Evolutionary conservation across 2,888 invertebrate species (phyloP), one percentile per base, ranked within the genome.

Genomic region (Metellina segmentata): DNA sequence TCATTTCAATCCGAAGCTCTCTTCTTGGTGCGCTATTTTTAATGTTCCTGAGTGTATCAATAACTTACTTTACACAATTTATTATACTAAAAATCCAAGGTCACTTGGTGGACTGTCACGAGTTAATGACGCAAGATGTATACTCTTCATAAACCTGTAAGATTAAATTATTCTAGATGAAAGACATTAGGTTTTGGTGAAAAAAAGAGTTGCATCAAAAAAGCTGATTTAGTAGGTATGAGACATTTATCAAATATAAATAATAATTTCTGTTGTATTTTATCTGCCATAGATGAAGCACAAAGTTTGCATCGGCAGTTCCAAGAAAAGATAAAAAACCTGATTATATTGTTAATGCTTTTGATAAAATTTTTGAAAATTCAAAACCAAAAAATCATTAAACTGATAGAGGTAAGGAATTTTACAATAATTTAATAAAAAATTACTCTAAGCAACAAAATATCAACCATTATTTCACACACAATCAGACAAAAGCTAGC

Each of bases 401-500:
- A 53, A 88, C 20, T n/a, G 85, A 85, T 74, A 13, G n/a, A 9
- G 81, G 81, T 53, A 70, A 9, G 6, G 81, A 81, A 69, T 81
- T 81, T 69, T 81, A 81, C 48, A 69, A 69, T 11, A 19, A 61
- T 7, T 5, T 20, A 61, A n/a, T 75, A 34, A 6, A 53, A 53
- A 6, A 6, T 71, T 49, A 34, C 6, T 83, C 75, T 8, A 72
- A 85, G 72, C 19, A 9, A 34, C 70, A 77, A 7, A 78, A 5
- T 1, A 88, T 79, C 20, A 53, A 88, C n/a, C n/a, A n/a, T n/a
- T n/a, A n/a, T n/a, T n/a, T n/a, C n/a, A n/a, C n/a, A n/a, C n/a
- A n/a, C n/a, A 93, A 94, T 53, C 93, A 94, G 7, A n/a, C 11
- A 2, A 94, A 94, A 91, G 94, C 94, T 1, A 93, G 93, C 7